These are phyloP conservation scores for Mormyrus lacerda DNA, from an alignment of 2,113 vertebrate genomes.

Conservation along the genomic window DNA sequence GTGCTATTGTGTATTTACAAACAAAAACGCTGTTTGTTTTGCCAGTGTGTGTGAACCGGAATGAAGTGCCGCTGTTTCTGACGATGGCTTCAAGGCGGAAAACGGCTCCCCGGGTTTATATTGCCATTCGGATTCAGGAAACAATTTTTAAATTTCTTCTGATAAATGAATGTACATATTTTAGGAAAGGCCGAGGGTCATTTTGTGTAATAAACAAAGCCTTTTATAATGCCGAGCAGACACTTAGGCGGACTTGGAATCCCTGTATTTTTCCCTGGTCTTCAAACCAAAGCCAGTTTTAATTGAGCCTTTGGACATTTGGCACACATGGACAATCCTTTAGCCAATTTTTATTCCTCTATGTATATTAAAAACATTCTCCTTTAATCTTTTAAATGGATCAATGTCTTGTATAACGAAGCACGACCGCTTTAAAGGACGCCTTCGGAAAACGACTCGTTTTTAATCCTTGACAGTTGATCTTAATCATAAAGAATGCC, in stretches of 20 bases:
- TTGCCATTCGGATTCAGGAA: slow-evolving; percentile 52
- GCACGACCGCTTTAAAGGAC: neutral
- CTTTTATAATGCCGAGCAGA: slow-evolving; percentile 23
- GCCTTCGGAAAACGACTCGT: neutral
- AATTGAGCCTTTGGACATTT: slow-evolving; percentile 23
- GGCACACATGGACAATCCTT: neutral
- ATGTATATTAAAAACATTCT: neutral
- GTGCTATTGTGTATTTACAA: neutral
- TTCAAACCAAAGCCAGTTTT: slow-evolving; percentile 26
- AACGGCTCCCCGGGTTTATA: slow-evolving; percentile 49
- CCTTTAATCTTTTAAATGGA: slow-evolving; percentile 14
- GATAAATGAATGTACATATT: slow-evolving; percentile 37
- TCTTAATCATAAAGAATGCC: neutral
- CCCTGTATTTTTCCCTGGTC: slow-evolving; percentile 25
- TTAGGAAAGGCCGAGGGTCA: slow-evolving; percentile 33
- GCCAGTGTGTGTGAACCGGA: neutral
- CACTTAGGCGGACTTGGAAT: slow-evolving; percentile 24
- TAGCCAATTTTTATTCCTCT: slow-evolving; percentile 10
- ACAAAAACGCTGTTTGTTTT: neutral
- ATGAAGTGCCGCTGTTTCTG: neutral
- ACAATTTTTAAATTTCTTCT: slow-evolving; percentile 51
- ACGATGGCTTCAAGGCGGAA: slow-evolving; percentile 10
- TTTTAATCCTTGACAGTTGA: neutral
- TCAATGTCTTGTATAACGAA: neutral
- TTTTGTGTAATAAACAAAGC: slow-evolving; percentile 38